Evolutionary conservation across 2,797 vertebrate genomes (phyloP).

Genomic region (Argya squamiceps): DNA sequence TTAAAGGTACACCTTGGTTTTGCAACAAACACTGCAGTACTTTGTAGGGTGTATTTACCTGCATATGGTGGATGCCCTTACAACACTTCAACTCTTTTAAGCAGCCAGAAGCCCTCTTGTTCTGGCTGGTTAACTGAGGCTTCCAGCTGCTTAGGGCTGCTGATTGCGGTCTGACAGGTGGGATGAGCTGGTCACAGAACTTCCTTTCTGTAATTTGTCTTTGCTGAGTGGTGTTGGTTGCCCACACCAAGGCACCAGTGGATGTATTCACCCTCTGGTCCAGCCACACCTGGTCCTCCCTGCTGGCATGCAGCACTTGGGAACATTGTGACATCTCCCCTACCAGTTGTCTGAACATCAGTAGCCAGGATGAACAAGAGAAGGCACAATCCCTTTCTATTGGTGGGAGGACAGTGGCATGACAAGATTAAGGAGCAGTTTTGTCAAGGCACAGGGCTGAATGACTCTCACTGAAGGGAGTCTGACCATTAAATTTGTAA

Average conservation of each 20-base stretch:
- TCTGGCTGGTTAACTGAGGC: not conserved
- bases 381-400: not conserved
- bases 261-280: not conserved
- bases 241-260: not conserved
- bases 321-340: accelerated
- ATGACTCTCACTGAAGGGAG: not conserved
- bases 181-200: not conserved
- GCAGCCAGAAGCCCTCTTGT: not conserved
- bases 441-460: not conserved
- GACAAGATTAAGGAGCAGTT: not conserved
- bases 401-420: too few species aligned
- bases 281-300: not conserved
- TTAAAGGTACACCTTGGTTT: not conserved
- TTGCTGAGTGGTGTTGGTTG: not conserved
- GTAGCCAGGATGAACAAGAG: not conserved
- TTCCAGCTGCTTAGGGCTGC: not conserved
- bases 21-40: not conserved
- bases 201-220: not conserved
- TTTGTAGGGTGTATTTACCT: not conserved
- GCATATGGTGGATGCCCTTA: accelerated
- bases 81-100: accelerated
- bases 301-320: not conserved
- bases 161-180: not conserved
- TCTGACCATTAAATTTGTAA: not conserved
- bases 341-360: not conserved